These are phyloP conservation scores for Dorcus parallelipipedus DNA, from an alignment of 2,888 invertebrate species.

Conservation along the genomic window DNA sequence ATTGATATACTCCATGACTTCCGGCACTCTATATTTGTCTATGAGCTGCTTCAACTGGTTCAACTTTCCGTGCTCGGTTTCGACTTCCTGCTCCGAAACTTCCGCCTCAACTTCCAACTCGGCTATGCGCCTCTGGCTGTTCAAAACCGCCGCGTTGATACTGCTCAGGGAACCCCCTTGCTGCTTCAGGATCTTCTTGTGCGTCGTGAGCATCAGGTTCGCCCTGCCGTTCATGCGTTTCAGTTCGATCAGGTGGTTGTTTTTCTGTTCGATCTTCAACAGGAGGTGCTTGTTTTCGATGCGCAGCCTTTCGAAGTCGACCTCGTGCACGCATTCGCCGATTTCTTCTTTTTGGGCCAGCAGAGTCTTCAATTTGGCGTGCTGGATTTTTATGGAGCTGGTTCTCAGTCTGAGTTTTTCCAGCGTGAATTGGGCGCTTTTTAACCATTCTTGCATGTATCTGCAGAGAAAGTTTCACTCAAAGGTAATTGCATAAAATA, in stretches of 20 bases:
- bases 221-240: conserved; percentile 59
- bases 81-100: conserved; percentile 47
- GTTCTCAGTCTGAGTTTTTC: conserved; percentile 58
- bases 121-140: conserved; percentile 46
- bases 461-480: conserved; percentile 43
- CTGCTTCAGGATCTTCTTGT: conserved; percentile 56
- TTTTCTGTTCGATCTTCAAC: conserved; percentile 55
- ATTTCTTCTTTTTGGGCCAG: conserved; percentile 56
- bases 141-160: conserved; percentile 47
- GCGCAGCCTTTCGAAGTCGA: conserved; percentile 62
- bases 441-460: conserved; percentile 62
- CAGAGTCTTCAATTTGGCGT: conserved; percentile 54
- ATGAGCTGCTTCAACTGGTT: conserved; percentile 49
- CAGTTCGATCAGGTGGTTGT: conserved; percentile 52
- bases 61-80: conserved; percentile 44
- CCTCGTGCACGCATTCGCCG: conserved; percentile 56
- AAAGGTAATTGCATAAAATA: not conserved
- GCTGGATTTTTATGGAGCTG: conserved; percentile 49
- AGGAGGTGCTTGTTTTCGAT: conserved; percentile 58
- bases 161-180: conserved; percentile 50
- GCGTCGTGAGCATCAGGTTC: conserved; percentile 54
- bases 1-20: conserved; percentile 57
- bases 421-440: conserved; percentile 53
- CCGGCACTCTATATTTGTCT: conserved; percentile 52
- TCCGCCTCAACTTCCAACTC: conserved; percentile 49